phyloP scores from a whole-genome alignment of 2,113 vertebrate genomes.

The Propithecus coquereli region DNA sequence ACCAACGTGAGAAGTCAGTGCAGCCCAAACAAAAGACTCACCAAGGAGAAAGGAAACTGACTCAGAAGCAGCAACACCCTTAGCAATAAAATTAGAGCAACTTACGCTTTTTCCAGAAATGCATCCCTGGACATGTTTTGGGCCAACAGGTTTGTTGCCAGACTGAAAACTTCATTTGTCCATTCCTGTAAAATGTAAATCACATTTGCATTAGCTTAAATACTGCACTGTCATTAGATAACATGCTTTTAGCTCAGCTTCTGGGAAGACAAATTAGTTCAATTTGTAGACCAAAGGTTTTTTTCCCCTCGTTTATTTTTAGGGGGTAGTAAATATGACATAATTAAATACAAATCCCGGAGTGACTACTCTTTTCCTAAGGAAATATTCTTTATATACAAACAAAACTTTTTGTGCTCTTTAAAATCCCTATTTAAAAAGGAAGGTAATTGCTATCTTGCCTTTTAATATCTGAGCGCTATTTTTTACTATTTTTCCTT shows the following conservation, averaged over 20 bases:
- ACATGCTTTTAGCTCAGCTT: constrained; percentile 48
- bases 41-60: constrained; percentile 78
- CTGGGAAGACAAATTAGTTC: constrained; percentile 50
- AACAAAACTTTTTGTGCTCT: background rate
- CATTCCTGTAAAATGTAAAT: constrained; percentile 89
- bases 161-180: constrained; percentile 95
- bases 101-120: constrained; percentile 97
- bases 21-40: constrained; percentile 78
- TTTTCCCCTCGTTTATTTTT: background rate
- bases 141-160: constrained; percentile 95
- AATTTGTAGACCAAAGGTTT: background rate
- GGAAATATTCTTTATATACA: background rate
- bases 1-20: constrained; percentile 70
- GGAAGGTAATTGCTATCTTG: background rate
- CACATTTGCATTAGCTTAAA: constrained; percentile 60
- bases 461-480: background rate
- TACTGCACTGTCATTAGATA: constrained; percentile 22
- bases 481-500: background rate
- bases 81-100: constrained; percentile 63
- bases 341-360: constrained; percentile 54
- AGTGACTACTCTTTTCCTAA: background rate
- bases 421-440: background rate
- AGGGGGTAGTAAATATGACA: background rate
- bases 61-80: constrained; percentile 75
- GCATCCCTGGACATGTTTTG: constrained; percentile 97